Conservation (phyloP, 2,797 vertebrate genomes). For the Hydrocynus forskahlii region DNA sequence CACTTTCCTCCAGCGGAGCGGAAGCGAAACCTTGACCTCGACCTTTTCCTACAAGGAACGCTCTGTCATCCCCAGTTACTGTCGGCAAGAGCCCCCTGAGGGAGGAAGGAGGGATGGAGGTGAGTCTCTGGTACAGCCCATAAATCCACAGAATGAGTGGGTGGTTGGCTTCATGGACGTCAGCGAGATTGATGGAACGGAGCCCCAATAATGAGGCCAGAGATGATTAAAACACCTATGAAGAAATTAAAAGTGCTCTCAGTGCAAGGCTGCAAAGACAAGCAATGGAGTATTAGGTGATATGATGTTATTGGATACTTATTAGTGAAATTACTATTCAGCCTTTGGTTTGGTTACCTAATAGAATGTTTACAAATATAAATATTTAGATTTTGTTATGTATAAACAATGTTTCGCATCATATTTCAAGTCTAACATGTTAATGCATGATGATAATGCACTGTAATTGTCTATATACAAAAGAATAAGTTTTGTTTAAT, state of each 20-base stretch:
- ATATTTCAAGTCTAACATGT: no score
- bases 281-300: neutral
- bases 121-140: neutral
- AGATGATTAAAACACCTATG: conserved; percentile 52
- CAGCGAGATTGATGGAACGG: conserved; percentile 44
- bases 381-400: no score
- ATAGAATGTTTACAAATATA: no score
- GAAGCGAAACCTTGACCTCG: conserved; percentile 49
- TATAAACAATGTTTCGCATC: no score
- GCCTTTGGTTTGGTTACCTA: no score
- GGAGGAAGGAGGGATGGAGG: neutral
- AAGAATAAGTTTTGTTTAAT: no score
- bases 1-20: conserved; percentile 38
- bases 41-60: conserved; percentile 47
- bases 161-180: conserved; percentile 10
- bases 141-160: conserved; percentile 32
- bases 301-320: no score
- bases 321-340: no score
- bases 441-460: no score
- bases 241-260: conserved; percentile 40
- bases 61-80: conserved; percentile 51
- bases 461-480: no score
- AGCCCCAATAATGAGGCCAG: conserved; percentile 41
- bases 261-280: conserved; percentile 21
- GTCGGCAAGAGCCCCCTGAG: conserved; percentile 41